Evolutionary conservation across 2,797 vertebrate genomes (phyloP), one percentile per base, ranked within the genome.

Genomic region (Ptychobarbus kaznakovi): DNA sequence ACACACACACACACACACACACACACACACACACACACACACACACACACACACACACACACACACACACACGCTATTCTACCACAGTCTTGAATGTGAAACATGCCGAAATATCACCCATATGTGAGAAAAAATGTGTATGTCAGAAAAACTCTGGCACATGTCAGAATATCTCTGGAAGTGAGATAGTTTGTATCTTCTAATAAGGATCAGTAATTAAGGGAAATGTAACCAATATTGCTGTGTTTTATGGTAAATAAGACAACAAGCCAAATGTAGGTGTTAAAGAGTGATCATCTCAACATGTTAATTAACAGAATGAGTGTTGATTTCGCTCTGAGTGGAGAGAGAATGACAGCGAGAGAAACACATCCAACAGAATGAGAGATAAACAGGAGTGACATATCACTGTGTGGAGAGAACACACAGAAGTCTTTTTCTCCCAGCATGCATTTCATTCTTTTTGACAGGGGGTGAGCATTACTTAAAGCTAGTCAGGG

Each of bases 401-500:
- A 89, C 89, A 70, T 46, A 35, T 44, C 83, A 80, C 83, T 35
- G 88, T 85, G 79, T 51, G 65, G 68, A 83, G 86, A 90, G 89
- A 92, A 91, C 89, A 87, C 87, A 89, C 84, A 91, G 87, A 87
- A 91, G 84, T 84, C 70, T 86, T 88, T 90, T 92, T 89, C 89
- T 90, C 84, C 86, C 70, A 85, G 84, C 35, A 56, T 87, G 88
- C 83, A 73, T 81, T 65, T 44, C 83, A 92, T 91, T 93, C 88
- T 93, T 91, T 93, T 92, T 87, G 93, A 95, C 93, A 94, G 86
- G 87, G 42, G 83, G 86, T 90, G 91, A 93, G 86, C 65, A 86
- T 89, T 87, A 86, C 85, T 87, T 89, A 89, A 77, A 89, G 79
- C 82, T 83, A 87, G 90, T 86, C 89, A 84, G 81, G 82, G 90